Evolutionary conservation across 2,888 invertebrate genomes (phyloP), one percentile per base, ranked within the genome.

Genomic region (Metalampra italica): DNA sequence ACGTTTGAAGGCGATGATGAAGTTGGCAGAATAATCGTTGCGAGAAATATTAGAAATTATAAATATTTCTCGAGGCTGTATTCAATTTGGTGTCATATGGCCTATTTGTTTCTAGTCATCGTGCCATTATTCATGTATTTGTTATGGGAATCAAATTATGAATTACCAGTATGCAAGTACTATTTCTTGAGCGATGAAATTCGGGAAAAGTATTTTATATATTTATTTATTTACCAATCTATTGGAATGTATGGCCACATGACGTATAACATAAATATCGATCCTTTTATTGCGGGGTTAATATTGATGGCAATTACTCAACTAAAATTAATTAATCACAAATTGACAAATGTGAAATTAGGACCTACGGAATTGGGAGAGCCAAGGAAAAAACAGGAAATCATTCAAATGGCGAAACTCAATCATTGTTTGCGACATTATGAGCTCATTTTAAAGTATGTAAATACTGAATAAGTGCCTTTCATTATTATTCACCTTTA

Each of bases 111-210:
- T 3, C 60, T 66, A 61, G 66, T 75, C 4, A 42, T 81, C 9
- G 48, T 70, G 7, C 78, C 82, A 1, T 49, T 79, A 51, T 29
- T 78, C 4, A 14, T 61, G 2, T 53, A 72, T 59, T 59, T 75
- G 0, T 51, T 81, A 47, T 66, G 36, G 3, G 9, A 32, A n/a
- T 1, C n/a, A 7, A n/a, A 44, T 22, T 12, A 7, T 14, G 68
- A 75, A 43, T 62, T 86, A 46, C 85, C 86, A 1, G 64, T 86
- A 53, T 82, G 78, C 55, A 73, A 75, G 56, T 87, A 82, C 60
- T 82, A 79, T 58, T 87, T 87, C 55, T 61, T 87, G 46, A 68
- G 59, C 15, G 72, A 77, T 9, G 68, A 78, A 42, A 22, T 62
- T 3, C 61, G 77, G 15, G 52, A 67, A 4, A 57, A 60, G 1